Evolutionary conservation across 2,888 invertebrate species (phyloP).

Genomic region (Periphyllus acericola): DNA sequence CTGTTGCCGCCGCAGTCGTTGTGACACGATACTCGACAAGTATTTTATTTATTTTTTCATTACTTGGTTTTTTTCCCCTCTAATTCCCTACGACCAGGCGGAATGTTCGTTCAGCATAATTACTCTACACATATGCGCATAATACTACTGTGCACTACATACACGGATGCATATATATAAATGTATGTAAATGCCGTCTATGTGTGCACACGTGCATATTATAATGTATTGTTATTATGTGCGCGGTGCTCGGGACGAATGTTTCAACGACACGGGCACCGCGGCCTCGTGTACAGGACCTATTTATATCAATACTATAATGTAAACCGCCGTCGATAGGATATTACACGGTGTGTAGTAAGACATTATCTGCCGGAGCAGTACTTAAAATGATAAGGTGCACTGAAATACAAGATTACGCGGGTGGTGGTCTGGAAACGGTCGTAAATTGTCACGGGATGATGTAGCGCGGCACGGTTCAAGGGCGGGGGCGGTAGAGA

Average conservation of each 20-base stretch:
- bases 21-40: neutral
- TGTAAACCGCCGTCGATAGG: too few species aligned
- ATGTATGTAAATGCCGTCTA: neutral
- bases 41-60: neutral
- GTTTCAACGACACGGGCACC: too few species aligned
- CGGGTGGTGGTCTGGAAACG: conserved; percentile 36
- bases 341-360: neutral
- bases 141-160: too few species aligned
- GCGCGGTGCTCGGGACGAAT: too few species aligned
- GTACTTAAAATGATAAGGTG: conserved; percentile 35
- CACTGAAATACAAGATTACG: conserved; percentile 20
- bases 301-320: too few species aligned
- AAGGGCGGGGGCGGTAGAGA: neutral
- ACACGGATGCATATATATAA: neutral
- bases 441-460: conserved; percentile 48
- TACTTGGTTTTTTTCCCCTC: neutral
- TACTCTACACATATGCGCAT: neutral
- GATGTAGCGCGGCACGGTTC: neutral
- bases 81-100: neutral
- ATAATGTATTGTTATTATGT: too few species aligned
- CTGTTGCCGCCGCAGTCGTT: neutral
- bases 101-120: neutral
- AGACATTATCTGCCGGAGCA: conserved; percentile 29
- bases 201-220: too few species aligned
- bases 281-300: too few species aligned